Percentiles rank a stretch among this genome's conserved stretches.
Conservation (phyloP, 2,888 invertebrate species). For the Sesia bembeciformis region DNA sequence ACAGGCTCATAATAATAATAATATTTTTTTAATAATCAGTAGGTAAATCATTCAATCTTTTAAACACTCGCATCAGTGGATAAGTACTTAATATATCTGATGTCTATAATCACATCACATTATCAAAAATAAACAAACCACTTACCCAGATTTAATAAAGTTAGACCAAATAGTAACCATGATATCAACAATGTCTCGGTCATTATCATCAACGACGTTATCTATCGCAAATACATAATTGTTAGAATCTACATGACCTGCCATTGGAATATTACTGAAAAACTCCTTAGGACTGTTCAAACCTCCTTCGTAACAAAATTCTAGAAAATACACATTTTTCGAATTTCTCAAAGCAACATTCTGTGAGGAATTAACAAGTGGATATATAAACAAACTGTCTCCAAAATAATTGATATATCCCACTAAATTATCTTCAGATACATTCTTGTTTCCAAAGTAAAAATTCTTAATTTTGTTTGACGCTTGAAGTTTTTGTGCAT, state of each 20-base stretch:
- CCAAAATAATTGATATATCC: not conserved
- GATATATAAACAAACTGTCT: not conserved
- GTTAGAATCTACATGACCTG: not conserved
- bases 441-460: not conserved
- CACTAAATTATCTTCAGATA: not conserved
- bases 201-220: not conserved
- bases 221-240: not conserved
- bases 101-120: no score
- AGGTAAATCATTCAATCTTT: no score
- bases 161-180: not conserved
- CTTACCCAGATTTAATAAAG: not conserved
- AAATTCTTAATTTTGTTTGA: not conserved
- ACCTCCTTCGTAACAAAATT: not conserved
- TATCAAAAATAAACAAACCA: not conserved
- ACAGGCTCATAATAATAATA: no score
- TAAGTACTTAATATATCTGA: no score
- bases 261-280: not conserved
- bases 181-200: not conserved
- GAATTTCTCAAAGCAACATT: not conserved
- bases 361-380: not conserved
- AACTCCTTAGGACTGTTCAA: not conserved
- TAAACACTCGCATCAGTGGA: no score
- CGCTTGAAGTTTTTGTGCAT: not conserved
- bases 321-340: not conserved
- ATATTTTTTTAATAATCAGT: no score